These are phyloP conservation scores for Eospalax fontanierii DNA, from an alignment of 2,797 vertebrate species.

Conservation along the genomic window DNA sequence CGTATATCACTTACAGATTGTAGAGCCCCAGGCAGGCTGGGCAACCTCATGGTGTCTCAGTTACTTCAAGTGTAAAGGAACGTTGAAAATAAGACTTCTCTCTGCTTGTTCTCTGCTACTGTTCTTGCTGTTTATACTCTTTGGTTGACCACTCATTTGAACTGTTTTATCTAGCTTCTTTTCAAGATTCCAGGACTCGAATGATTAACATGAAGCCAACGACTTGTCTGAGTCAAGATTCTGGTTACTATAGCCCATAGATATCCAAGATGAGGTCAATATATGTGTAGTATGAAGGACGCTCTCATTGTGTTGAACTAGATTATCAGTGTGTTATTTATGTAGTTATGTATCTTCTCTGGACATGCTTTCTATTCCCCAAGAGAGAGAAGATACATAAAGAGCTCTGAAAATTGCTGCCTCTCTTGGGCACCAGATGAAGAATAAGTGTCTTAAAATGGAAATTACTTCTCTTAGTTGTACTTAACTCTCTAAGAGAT, in stretches of 20 bases:
- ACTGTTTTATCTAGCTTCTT: not conserved
- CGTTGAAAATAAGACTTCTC: not conserved
- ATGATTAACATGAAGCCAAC: conserved; percentile 7
- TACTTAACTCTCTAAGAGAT: conserved; percentile 50
- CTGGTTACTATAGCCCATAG: not conserved
- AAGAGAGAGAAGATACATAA: conserved; percentile 19
- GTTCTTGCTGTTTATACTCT: not conserved
- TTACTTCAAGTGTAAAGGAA: conserved; percentile 1
- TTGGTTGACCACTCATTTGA: not conserved
- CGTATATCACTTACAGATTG: not conserved
- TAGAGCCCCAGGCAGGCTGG: not conserved
- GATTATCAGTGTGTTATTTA: not conserved
- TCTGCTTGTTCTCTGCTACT: not conserved
- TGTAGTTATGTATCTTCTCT: not conserved
- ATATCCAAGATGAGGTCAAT: conserved; percentile 16
- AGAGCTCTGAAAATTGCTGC: conserved; percentile 56
- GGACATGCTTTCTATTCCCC: not conserved
- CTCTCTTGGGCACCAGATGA: conserved; percentile 47
- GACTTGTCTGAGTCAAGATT: not conserved
- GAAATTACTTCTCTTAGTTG: conserved; percentile 44
- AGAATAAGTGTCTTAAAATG: conserved; percentile 29
- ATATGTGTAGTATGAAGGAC: not conserved
- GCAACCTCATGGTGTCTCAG: conserved; percentile 18
- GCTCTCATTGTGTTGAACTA: not conserved
- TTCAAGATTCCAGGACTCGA: not conserved